These are phyloP conservation scores for Leptocoma aspasia DNA, from an alignment of 2,113 vertebrate species.

Conservation along the genomic window DNA sequence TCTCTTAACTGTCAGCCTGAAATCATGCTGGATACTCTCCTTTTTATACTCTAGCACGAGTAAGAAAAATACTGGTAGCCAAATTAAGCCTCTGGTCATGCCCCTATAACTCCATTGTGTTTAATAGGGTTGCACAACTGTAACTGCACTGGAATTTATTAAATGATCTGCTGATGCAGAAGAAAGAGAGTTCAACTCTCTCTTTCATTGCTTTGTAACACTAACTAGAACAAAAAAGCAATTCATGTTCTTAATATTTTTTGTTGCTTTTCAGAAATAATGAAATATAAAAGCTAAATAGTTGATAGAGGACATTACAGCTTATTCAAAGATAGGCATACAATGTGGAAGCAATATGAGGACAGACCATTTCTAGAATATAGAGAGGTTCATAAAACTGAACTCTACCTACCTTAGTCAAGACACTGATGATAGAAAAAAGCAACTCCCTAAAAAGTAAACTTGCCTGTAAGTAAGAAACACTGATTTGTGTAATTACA, in stretches of 20 bases:
- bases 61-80: slow-evolving; percentile 12
- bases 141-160: slow-evolving; percentile 31
- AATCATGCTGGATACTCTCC: neutral
- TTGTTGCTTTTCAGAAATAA: neutral
- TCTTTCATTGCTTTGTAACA: neutral
- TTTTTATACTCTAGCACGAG: neutral
- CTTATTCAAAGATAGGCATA: neutral
- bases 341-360: neutral
- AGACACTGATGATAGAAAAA: neutral
- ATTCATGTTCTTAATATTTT: neutral
- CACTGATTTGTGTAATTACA: neutral
- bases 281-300: neutral
- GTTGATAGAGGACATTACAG: neutral
- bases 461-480: neutral
- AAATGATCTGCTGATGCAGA: slow-evolving; percentile 22
- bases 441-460: neutral
- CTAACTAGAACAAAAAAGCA: neutral
- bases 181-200: neutral
- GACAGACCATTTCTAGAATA: neutral
- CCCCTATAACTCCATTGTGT: slow-evolving; percentile 26
- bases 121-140: slow-evolving; percentile 37
- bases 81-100: slow-evolving; percentile 42
- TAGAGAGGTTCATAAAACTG: neutral
- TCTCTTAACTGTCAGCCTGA: neutral
- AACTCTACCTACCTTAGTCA: neutral